Conservation (phyloP, 37 sponge, comb jelly and placozoan genomes). For the Oscarella lobularis region DNA sequence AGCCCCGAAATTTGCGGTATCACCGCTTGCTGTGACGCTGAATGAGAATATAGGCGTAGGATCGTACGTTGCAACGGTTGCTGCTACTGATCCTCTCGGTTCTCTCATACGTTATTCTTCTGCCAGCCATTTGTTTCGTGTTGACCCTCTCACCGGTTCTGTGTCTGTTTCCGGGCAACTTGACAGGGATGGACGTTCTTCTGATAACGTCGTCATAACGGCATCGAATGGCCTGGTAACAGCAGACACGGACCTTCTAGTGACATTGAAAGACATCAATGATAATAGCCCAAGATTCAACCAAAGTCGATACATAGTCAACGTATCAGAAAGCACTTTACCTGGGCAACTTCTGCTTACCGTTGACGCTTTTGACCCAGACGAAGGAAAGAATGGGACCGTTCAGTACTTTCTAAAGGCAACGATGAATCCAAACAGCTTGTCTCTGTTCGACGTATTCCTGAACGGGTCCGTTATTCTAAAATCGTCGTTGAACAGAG, state of each 20-base stretch:
- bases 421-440: neutral
- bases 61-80: no score
- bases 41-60: no score
- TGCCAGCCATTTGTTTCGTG: neutral
- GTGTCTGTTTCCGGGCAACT: neutral
- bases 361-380: neutral
- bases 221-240: neutral
- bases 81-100: no score
- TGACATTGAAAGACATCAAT: neutral
- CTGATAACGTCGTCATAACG: neutral
- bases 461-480: neutral
- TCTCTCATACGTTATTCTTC: no score
- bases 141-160: neutral
- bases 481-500: neutral
- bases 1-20: no score
- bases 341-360: neutral
- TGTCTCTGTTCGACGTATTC: neutral
- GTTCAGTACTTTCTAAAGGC: neutral
- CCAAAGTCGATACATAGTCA: neutral
- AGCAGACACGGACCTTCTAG: neutral
- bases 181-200: neutral
- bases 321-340: neutral
- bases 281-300: neutral
- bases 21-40: no score
- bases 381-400: neutral